Conservation (phyloP, 2,113 vertebrate species). For the Arenaria interpres region DNA sequence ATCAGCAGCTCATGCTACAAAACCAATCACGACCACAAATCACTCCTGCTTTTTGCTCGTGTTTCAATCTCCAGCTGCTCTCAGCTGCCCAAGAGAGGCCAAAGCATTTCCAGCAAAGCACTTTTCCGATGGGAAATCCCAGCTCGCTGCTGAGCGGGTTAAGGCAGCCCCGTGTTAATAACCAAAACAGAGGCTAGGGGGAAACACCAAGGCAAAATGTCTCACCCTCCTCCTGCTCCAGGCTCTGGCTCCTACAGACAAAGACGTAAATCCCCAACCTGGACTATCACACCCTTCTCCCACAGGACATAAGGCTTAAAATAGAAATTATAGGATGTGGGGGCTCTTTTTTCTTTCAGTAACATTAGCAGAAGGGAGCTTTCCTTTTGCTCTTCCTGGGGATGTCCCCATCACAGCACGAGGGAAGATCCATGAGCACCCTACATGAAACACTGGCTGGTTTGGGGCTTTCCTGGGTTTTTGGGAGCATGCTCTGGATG, state of each 20-base stretch:
- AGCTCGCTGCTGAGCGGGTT: not conserved
- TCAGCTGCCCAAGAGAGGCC: not conserved
- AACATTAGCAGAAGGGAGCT: not conserved
- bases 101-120: not conserved
- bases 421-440: not conserved
- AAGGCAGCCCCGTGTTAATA: not conserved
- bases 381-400: not conserved
- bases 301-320: not conserved
- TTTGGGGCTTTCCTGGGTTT: not conserved
- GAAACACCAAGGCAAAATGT: not conserved
- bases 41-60: not conserved
- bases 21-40: not conserved
- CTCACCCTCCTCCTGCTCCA: not conserved
- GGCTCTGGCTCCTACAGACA: not conserved
- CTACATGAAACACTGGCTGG: not conserved
- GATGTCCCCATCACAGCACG: not conserved
- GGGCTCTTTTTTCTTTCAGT: not conserved
- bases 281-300: accelerated
- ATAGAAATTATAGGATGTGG: not conserved
- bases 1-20: not conserved
- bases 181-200: not conserved
- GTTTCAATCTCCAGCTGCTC: not conserved
- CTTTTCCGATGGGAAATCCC: not conserved
- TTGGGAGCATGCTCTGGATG: accelerated
- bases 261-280: not conserved